Conservation (phyloP, 2,797 vertebrate genomes). For the Oreortyx pictus region DNA sequence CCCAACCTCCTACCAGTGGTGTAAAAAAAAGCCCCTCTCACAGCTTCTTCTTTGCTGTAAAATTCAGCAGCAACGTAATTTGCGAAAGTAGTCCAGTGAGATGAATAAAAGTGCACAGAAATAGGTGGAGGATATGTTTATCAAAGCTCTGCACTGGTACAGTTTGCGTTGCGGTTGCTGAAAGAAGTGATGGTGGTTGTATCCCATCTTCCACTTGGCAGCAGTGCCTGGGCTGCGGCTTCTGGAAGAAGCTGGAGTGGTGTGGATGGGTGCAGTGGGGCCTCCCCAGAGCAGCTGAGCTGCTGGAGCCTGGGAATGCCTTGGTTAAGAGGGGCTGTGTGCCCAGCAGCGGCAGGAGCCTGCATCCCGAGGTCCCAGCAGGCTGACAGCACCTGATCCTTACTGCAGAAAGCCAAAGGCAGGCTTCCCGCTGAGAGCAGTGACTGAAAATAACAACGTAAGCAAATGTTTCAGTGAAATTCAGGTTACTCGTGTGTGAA, state of each 20-base stretch:
- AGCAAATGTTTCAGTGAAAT: not conserved
- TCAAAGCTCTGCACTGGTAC: not conserved
- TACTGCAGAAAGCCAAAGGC: not conserved
- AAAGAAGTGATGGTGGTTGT: not conserved
- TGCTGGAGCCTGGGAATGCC: not conserved
- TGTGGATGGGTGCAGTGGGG: rapidly evolving
- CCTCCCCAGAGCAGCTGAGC: rapidly evolving
- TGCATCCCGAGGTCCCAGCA: not conserved
- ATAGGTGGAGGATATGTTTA: not conserved
- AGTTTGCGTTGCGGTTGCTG: not conserved
- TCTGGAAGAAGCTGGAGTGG: rapidly evolving
- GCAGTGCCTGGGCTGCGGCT: not conserved
- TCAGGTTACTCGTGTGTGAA: not conserved
- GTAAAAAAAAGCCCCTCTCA: not conserved
- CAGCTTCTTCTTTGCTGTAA: not conserved
- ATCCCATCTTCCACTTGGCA: rapidly evolving
- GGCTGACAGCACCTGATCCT: not conserved
- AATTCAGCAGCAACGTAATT: not conserved
- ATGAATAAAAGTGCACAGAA: not conserved
- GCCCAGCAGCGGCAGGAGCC: not conserved
- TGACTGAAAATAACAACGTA: not conserved
- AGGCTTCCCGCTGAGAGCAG: not conserved
- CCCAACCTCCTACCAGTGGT: not conserved
- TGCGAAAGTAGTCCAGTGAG: rapidly evolving
- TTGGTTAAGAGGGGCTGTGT: not conserved